Conservation (phyloP, 1,140 invertebrate genomes). For the Anthonomus grandis region DNA sequence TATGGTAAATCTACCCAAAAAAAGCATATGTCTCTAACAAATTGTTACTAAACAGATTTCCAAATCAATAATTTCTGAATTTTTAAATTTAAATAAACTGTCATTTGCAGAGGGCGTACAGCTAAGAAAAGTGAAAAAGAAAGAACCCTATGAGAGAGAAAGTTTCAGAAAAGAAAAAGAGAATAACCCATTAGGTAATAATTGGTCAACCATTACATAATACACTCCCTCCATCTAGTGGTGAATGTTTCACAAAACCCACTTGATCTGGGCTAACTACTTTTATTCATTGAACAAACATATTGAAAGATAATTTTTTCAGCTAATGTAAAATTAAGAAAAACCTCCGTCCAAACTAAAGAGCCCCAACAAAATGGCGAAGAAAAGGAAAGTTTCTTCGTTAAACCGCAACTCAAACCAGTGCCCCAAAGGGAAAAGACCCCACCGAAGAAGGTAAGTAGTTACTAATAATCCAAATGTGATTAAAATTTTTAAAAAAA, state of each 20-base stretch:
- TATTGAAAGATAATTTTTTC: background rate
- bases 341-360: slow-evolving; percentile 35
- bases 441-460: slow-evolving; percentile 33
- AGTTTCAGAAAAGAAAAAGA: slow-evolving; percentile 34
- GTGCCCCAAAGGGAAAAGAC: slow-evolving; percentile 42
- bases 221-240: too few species aligned
- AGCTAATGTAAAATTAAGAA: slow-evolving; percentile 37
- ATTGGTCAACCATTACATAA: background rate
- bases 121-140: slow-evolving; percentile 34
- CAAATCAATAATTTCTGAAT: background rate
- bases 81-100: background rate
- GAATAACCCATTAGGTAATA: slow-evolving; percentile 34
- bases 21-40: slow-evolving; percentile 2
- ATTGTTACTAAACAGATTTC: background rate
- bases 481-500: too few species aligned
- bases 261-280: background rate
- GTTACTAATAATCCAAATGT: too few species aligned
- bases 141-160: slow-evolving; percentile 35
- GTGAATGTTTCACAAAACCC: too few species aligned
- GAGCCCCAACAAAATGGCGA: slow-evolving; percentile 45
- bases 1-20: too few species aligned
- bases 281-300: background rate
- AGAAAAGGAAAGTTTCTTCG: slow-evolving; percentile 40
- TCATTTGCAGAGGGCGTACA: slow-evolving; percentile 32
- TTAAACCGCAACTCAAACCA: slow-evolving; percentile 43